Evolutionary conservation across 2,797 vertebrate species (phyloP), one percentile per base, ranked within the genome.

Genomic region (Sciurus vulgaris): DNA sequence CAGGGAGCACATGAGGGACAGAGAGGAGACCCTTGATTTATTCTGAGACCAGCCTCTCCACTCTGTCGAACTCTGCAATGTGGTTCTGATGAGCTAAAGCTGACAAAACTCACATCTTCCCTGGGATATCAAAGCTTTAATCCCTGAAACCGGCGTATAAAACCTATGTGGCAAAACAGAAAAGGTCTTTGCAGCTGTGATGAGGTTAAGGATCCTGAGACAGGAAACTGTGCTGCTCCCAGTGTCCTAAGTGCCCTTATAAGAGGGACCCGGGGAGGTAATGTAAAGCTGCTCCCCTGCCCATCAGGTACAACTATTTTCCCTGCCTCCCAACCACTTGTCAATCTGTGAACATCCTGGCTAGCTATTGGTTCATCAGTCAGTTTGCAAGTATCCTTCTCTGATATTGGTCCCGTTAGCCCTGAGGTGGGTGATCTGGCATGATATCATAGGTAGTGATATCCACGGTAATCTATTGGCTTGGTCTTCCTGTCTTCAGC

Each of bases 401-500:
- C 38, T 38, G 38, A 38, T 38, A 38, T 38, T 38, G 38, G 38
- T 38, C 38, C 38, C n/a, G n/a, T n/a, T n/a, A n/a, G n/a, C n/a
- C 73, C 78, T 86, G 5, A 49, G 56, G 59, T 92, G 47, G 74
- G 41, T 6, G 30, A 83, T 93, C 97, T 83, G 17, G 76, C 51
- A 77, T 7, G 65, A 70, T 63, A 86, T 69, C 87, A 86, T 11
- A 3, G 20, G n/a, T 18, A 61, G 44, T 41, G n/a, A 30, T 7
- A 63, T 28, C 70, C 95, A 81, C 83, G 91, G 90, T 65, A 93
- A 78, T 85, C 93, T 88, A 78, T 94, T 95, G 51, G 85, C 93
- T 20, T 96, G 96, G 94, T 92, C 95, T 93, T 97, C 83, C 96
- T 89, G 59, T n/a, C 63, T 89, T 96, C 74, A 47, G 85, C 67